Evolutionary conservation across 2,797 vertebrate genomes (phyloP).

Genomic region (Amblyopsis hoosieri): DNA sequence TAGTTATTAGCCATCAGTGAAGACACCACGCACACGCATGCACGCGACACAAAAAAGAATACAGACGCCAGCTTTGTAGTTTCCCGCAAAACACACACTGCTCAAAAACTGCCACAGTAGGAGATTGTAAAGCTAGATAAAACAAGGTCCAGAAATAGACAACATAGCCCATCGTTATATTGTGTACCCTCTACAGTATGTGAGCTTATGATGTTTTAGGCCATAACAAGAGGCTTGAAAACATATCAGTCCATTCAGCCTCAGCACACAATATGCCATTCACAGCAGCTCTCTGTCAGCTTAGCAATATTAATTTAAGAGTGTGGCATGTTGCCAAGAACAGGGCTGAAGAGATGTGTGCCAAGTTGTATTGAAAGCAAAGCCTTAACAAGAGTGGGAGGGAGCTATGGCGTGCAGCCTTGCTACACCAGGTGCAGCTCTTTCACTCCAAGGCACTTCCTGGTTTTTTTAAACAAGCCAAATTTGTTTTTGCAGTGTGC

Average conservation of each 20-base stretch:
- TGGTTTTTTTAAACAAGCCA: background rate
- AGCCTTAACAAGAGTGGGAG: background rate
- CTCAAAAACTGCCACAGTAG: too few relatives aligned
- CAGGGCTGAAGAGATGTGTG: background rate
- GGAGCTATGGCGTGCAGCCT: background rate
- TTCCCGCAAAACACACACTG: background rate
- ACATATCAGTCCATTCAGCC: conserved; percentile 6
- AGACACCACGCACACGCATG: background rate
- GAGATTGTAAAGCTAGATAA: background rate
- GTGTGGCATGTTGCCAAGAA: conserved; percentile 5
- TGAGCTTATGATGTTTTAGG: conserved; percentile 1
- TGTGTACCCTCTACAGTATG: background rate
- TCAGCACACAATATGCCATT: conserved; percentile 12
- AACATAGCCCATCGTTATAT: background rate
- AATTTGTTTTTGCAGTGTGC: background rate
- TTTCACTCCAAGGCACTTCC: background rate
- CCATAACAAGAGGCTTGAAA: background rate
- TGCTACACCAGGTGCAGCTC: background rate
- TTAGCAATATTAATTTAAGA: conserved; percentile 18
- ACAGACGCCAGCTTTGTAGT: background rate
- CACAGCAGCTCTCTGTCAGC: conserved; percentile 18
- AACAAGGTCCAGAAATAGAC: background rate
- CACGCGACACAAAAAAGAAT: background rate
- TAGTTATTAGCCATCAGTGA: background rate
- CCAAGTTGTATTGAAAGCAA: conserved; percentile 11